Base-by-base conservation (phyloP, 37 sponge, comb jelly and placozoan species). In the Diacarnus erythraeanus region DNA sequence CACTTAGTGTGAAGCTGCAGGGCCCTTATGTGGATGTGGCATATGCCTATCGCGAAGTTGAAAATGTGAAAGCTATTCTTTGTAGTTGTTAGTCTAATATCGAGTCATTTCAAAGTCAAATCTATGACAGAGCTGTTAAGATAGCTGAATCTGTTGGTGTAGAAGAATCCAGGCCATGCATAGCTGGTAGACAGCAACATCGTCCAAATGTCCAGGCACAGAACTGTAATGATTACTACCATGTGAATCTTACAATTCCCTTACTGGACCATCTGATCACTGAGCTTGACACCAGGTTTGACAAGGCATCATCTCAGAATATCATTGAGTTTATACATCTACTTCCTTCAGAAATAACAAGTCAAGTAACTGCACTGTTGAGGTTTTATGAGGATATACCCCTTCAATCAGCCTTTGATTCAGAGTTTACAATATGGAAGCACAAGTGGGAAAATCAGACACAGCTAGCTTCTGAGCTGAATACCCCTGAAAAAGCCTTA, bases 1-100 rank as follows among this genome's bases (percentile, higher is more conserved):
- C 84, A 12, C 71, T 91, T 3, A 91, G 79, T 40, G 43, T 79
- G 0, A 72, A 75, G 58, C 84, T 92, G 4, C 88, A 88, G 78
- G 80, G 74, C 20, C 69, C 57, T 0, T 76, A 76, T 29, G 36
- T 56, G 18, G 87, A 86, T 71, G 37, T 86, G 23, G 83, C 64
- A 57, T 36, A 74, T 23, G 91, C 91, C 21, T 74, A 86, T 57
- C 56, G 56, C 43, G 87, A 91, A 51, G 51, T 91, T 1, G 74
- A 77, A 18, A 59, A 72, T 42, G 82, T 80, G 3, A 86, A 70
- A 58, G 18, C 51, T 22, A 33, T 77, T 39, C 12, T 89, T 22
- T 35, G 73, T 42, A 42, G 33, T 2, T 35, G 38, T 2, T 29
- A 81, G n/a, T 42, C 44, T 3, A 69, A 57, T 23, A 69, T 86